phyloP scores from a whole-genome alignment of 1,140 invertebrate genomes.

The Brachionus manjavacas region DNA sequence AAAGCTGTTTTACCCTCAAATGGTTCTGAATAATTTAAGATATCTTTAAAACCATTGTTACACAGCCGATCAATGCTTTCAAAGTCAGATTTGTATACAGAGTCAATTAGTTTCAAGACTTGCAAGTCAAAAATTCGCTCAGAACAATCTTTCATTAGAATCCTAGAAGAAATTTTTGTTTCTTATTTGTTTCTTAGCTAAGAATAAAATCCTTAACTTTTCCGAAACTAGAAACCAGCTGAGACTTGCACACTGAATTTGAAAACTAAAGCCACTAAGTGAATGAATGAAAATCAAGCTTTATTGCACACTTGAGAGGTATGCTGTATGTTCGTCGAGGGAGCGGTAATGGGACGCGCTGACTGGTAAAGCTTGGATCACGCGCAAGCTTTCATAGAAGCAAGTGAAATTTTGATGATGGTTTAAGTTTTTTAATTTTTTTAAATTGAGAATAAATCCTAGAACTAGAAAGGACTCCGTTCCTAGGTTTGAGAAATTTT shows the following conservation, averaged over 20 bases:
- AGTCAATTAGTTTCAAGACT: not conserved
- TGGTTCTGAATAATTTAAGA: not conserved
- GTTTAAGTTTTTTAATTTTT: not conserved
- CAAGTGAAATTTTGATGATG: not conserved
- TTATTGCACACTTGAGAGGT: not conserved
- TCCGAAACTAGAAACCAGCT: not conserved
- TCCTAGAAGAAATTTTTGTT: not conserved
- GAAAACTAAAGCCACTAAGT: not conserved
- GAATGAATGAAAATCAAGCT: not conserved
- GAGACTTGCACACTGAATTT: not conserved
- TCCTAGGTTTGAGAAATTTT: not conserved
- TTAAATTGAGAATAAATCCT: not conserved
- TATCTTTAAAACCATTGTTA: not conserved
- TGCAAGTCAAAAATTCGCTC: not conserved
- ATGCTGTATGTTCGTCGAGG: not conserved
- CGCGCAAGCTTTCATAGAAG: not conserved
- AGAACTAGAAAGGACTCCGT: not conserved
- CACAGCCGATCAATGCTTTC: not conserved
- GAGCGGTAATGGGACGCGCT: not conserved
- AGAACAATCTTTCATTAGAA: not conserved
- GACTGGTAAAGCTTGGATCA: not conserved
- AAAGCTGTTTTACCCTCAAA: constrained; percentile 20
- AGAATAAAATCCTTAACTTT: not conserved
- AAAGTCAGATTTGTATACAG: not conserved
- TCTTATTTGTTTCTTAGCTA: not conserved